phyloP scores from a whole-genome alignment of 2,797 vertebrate species.

The Crocodylus rhombifer region DNA sequence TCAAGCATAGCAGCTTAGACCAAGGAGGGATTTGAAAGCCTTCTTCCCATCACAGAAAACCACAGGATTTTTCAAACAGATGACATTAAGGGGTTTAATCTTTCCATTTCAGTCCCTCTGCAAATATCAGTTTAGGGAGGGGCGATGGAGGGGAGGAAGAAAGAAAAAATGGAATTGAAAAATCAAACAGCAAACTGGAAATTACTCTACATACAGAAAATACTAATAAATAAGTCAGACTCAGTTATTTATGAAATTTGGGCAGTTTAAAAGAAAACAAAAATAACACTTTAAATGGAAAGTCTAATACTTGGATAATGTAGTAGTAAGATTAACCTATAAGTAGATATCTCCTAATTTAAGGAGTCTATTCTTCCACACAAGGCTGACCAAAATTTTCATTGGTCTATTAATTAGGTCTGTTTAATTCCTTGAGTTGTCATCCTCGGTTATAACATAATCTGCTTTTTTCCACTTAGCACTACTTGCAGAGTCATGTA shows the following conservation, averaged over 20 bases:
- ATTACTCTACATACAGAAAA: constrained; percentile 37
- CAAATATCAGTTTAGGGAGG: constrained; percentile 21
- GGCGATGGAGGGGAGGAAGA: background rate
- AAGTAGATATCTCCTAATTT: constrained; percentile 32
- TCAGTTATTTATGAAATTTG: constrained; percentile 23
- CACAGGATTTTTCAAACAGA: constrained; percentile 67
- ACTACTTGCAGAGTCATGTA: background rate
- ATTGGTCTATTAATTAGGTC: constrained; percentile 58
- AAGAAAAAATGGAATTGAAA: constrained; percentile 29
- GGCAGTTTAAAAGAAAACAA: constrained; percentile 25
- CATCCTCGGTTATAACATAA: background rate
- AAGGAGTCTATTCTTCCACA: background rate
- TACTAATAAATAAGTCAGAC: constrained; percentile 45
- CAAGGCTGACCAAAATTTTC: constrained; percentile 12
- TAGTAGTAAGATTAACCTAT: constrained; percentile 31
- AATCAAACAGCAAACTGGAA: constrained; percentile 54
- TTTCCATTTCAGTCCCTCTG: constrained; percentile 56
- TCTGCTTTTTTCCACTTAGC: background rate
- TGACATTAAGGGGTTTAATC: constrained; percentile 68
- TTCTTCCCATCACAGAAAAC: constrained; percentile 67
- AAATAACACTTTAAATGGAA: constrained; percentile 11
- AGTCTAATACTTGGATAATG: background rate
- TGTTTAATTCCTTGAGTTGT: constrained; percentile 7
- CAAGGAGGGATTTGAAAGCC: constrained; percentile 70
- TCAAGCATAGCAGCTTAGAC: constrained; percentile 68